These are phyloP conservation scores for Tetanocera ferruginea DNA, from an alignment of 2,888 invertebrate species.

Conservation along the genomic window DNA sequence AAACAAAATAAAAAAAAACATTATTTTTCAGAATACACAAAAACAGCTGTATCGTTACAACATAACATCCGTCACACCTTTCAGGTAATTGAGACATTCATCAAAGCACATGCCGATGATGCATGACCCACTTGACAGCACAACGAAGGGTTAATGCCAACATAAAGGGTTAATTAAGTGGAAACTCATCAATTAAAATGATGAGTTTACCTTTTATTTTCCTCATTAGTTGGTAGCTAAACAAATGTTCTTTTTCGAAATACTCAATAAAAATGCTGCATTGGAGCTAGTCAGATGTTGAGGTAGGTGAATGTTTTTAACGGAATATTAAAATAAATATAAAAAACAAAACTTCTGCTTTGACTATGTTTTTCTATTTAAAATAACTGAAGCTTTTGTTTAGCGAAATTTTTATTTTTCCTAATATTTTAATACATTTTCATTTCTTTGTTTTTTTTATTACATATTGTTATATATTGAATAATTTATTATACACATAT, in stretches of 20 bases:
- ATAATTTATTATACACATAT: not conserved
- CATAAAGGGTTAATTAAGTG: conserved; percentile 17
- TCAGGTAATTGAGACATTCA: conserved; percentile 24
- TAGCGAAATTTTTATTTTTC: too few species aligned
- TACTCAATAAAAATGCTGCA: not conserved
- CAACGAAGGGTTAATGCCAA: conserved; percentile 21
- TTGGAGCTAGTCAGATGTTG: too few species aligned
- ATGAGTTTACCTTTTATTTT: not conserved
- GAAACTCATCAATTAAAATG: conserved; percentile 31
- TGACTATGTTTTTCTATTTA: too few species aligned
- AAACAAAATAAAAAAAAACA: not conserved
- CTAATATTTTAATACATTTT: not conserved
- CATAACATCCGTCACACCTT: not conserved
- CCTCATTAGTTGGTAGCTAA: not conserved
- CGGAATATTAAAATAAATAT: too few species aligned
- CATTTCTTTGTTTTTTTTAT: not conserved
- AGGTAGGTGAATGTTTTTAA: too few species aligned
- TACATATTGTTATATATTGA: not conserved
- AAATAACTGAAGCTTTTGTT: too few species aligned
- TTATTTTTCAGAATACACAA: not conserved
- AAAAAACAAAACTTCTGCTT: too few species aligned
- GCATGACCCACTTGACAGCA: not conserved
- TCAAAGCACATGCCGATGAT: not conserved
- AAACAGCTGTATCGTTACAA: too few species aligned
- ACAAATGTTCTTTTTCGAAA: not conserved